These are phyloP conservation scores for Synanthedon vespiformis DNA, from an alignment of 2,888 invertebrate genomes.

Conservation along the genomic window DNA sequence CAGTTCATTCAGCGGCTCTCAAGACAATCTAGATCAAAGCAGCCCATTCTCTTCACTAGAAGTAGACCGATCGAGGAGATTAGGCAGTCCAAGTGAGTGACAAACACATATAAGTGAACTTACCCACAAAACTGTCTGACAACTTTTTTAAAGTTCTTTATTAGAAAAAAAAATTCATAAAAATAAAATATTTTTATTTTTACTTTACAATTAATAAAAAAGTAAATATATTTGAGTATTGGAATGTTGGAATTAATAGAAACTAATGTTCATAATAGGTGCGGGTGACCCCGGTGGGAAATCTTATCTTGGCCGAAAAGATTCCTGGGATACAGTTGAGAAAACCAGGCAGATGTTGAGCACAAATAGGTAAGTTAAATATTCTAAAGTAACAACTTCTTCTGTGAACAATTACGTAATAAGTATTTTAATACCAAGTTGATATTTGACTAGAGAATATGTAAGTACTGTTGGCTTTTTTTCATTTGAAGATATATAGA, in stretches of 20 bases:
- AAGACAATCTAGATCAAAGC: conserved; percentile 53
- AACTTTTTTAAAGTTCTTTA: not conserved
- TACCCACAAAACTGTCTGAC: not conserved
- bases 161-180: too few relatives aligned
- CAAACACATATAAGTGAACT: not conserved
- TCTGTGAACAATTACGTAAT: too few relatives aligned
- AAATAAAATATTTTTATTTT: not conserved
- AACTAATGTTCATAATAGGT: conserved; percentile 14
- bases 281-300: conserved; percentile 56
- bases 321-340: conserved; percentile 86
- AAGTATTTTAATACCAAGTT: too few relatives aligned
- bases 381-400: too few relatives aligned
- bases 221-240: not conserved
- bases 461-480: too few relatives aligned
- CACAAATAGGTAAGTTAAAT: conserved; percentile 38
- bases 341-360: conserved; percentile 83
- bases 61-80: conserved; percentile 41
- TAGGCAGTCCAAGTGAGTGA: conserved; percentile 55
- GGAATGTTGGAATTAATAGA: too few relatives aligned
- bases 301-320: conserved; percentile 62
- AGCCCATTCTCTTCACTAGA: conserved; percentile 56
- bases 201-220: not conserved
- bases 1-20: conserved; percentile 54
- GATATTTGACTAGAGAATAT: too few relatives aligned
- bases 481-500: too few relatives aligned